Conservation (phyloP, 1,140 invertebrate species). For the Hyphantria cunea region DNA sequence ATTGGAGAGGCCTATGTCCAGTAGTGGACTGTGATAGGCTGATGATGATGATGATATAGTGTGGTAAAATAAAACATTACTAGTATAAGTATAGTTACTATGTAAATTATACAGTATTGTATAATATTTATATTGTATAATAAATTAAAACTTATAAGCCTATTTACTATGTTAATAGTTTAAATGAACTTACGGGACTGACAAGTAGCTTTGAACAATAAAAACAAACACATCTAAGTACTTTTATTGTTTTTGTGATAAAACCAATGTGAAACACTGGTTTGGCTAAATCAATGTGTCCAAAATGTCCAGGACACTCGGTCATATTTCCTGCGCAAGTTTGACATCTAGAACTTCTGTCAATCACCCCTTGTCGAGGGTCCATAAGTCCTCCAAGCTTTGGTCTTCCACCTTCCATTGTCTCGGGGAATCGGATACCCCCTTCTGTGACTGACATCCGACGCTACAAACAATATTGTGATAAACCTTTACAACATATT, state of each 20-base stretch:
- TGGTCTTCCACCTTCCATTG: conserved; percentile 98
- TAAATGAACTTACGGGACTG: conserved; percentile 89
- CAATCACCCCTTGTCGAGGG: conserved; percentile 98
- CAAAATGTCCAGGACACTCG: conserved; percentile 99
- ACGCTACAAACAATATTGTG: conserved; percentile 84
- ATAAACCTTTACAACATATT: too few relatives aligned
- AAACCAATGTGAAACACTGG: conserved; percentile 99
- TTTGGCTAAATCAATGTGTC: conserved; percentile 99
- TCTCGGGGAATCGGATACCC: conserved; percentile 98
- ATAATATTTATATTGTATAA: too few relatives aligned
- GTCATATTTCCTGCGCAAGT: conserved; percentile 99
- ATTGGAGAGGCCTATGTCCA: too few relatives aligned
- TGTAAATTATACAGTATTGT: too few relatives aligned
- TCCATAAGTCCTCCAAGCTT: conserved; percentile 99
- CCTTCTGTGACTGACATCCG: conserved; percentile 99
- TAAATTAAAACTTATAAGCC: too few relatives aligned
- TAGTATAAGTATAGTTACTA: too few relatives aligned
- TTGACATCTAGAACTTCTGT: conserved; percentile 95
- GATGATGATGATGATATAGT: too few relatives aligned
- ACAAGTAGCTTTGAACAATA: conserved; percentile 98
- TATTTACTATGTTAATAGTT: conserved; percentile 66
- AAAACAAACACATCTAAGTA: conserved; percentile 98
- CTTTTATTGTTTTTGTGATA: conserved; percentile 98
- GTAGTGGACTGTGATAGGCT: too few relatives aligned
- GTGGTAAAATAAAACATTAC: too few relatives aligned